Conservation (phyloP, 2,888 invertebrate genomes). For the Heteropelma amictum region DNA sequence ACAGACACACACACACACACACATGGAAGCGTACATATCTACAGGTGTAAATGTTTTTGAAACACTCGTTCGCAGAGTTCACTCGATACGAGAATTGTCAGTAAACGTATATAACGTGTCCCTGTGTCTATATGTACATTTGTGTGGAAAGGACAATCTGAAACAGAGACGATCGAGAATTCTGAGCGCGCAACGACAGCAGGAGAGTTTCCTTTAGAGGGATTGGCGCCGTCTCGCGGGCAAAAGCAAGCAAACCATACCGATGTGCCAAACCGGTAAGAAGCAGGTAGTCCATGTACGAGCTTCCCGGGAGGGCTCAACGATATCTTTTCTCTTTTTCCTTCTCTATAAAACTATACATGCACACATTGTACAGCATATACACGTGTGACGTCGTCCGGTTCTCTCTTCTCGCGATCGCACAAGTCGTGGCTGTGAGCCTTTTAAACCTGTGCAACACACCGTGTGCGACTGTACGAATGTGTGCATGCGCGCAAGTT, state of each 20-base stretch:
- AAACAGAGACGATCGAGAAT: constrained; percentile 7
- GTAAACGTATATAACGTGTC: neutral
- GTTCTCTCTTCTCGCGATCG: constrained; percentile 39
- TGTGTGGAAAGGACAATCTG: neutral
- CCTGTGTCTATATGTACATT: neutral
- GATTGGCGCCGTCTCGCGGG: constrained; percentile 53
- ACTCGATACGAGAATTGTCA: neutral
- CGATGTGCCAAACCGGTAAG: constrained; percentile 53
- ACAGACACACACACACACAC: neutral
- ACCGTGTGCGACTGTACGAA: neutral
- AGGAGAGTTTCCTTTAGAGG: constrained; percentile 53
- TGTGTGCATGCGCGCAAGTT: constrained; percentile 7
- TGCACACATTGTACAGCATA: neutral
- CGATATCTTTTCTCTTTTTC: neutral
- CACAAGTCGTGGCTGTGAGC: constrained; percentile 32
- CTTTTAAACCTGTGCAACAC: constrained; percentile 53
- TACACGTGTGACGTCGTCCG: constrained; percentile 46
- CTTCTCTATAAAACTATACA: neutral
- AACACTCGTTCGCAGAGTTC: constrained; percentile 9
- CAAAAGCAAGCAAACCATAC: constrained; percentile 28
- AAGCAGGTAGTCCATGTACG: constrained; percentile 55
- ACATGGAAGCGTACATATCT: neutral
- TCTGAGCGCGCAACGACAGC: constrained; percentile 9
- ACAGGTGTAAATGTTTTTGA: neutral
- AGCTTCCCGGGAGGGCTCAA: constrained; percentile 49